phyloP scores from a whole-genome alignment of 2,888 invertebrate species.

The Drosophila kokeensis region DNA sequence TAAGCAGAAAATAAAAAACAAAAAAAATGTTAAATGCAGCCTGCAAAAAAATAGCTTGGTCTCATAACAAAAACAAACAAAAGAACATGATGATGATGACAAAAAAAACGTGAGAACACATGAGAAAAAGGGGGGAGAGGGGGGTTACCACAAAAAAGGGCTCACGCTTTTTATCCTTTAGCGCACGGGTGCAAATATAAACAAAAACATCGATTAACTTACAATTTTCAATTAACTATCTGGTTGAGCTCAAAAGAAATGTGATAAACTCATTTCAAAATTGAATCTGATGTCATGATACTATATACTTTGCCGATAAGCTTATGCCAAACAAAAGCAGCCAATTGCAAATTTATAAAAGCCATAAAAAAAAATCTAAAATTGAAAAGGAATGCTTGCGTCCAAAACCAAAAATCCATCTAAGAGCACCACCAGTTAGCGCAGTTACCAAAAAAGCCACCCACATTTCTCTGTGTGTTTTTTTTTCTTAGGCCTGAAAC shows the following conservation, averaged over 20 bases:
- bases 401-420: constrained; percentile 28
- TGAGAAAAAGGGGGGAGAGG: constrained; percentile 5
- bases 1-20: constrained; percentile 72
- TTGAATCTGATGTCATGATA: background rate
- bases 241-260: background rate
- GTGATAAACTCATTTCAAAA: background rate
- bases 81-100: too few species aligned
- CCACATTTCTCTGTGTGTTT: constrained; percentile 22
- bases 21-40: constrained; percentile 36
- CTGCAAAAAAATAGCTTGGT: constrained; percentile 53
- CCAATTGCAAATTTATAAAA: background rate
- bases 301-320: background rate
- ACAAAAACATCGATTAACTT: constrained; percentile 27
- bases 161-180: constrained; percentile 10
- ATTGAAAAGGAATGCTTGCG: constrained; percentile 30
- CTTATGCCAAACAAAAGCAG: background rate
- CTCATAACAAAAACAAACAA: constrained; percentile 46
- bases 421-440: background rate
- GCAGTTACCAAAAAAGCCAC: constrained; percentile 23
- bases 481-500: constrained; percentile 14
- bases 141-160: background rate
- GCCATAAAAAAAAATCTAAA: constrained; percentile 4
- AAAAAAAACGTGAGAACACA: constrained; percentile 48
- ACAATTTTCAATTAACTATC: background rate
- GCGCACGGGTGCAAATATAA: constrained; percentile 2